Evolutionary conservation across 2,113 vertebrate genomes (phyloP).

Genomic region (Ictalurus punctatus): DNA sequence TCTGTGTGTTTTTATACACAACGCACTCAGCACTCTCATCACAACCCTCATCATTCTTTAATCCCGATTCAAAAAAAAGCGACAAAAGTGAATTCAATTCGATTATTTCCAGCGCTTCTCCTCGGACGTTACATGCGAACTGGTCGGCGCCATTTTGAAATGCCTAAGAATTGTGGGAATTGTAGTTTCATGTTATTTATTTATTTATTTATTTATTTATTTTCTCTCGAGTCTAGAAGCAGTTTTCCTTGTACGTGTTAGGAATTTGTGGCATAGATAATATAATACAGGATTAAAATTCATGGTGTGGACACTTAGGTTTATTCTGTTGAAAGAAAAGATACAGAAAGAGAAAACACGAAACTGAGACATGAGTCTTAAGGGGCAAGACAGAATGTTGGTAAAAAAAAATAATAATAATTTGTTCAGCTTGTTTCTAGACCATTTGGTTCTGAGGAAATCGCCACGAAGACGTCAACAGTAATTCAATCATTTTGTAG

Average conservation of each 20-base stretch:
- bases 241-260: neutral
- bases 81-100: neutral
- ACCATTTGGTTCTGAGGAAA: neutral
- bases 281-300: too few relatives aligned
- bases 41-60: conserved; percentile 55
- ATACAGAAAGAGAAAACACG: too few relatives aligned
- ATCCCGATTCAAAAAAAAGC: neutral
- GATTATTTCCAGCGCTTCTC: neutral
- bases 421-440: neutral
- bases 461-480: neutral
- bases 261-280: too few relatives aligned
- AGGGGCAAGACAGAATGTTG: neutral
- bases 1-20: neutral
- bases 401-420: neutral
- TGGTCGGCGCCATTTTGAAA: conserved; percentile 63
- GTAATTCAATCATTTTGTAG: neutral
- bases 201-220: neutral
- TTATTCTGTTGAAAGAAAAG: too few relatives aligned
- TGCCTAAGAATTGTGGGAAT: conserved; percentile 63
- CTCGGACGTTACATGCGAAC: neutral
- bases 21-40: conserved; percentile 50
- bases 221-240: neutral
- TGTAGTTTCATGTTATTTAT: conserved; percentile 41
- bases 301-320: too few relatives aligned
- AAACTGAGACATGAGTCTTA: too few relatives aligned